Evolutionary conservation across 2,888 invertebrate species (phyloP).

Genomic region (Cactoblastis cactorum): DNA sequence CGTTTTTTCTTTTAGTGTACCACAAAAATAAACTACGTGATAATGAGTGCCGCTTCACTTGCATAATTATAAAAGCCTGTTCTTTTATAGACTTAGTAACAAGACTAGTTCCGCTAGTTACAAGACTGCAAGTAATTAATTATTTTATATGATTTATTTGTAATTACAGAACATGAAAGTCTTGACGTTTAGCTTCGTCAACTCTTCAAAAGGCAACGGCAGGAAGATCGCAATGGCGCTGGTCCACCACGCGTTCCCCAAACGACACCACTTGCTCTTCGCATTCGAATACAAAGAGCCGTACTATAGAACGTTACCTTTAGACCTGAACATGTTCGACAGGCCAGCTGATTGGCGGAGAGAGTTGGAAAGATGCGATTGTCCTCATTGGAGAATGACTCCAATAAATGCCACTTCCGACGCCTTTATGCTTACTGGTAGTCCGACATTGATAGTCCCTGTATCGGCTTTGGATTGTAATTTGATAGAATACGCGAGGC

Average conservation of each 20-base stretch:
- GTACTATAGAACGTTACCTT: conserved; percentile 67
- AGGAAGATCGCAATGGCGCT: conserved; percentile 89
- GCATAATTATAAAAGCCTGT: too few relatives aligned
- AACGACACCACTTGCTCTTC: conserved; percentile 91
- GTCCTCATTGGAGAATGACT: conserved; percentile 74
- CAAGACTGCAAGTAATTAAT: too few relatives aligned
- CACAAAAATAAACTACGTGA: too few relatives aligned
- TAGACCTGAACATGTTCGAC: conserved; percentile 73
- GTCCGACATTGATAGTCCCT: conserved; percentile 88
- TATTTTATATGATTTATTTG: too few relatives aligned
- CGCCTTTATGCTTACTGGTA: conserved; percentile 84
- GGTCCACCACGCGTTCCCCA: conserved; percentile 92
- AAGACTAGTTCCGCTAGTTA: too few relatives aligned
- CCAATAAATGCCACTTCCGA: conserved; percentile 85
- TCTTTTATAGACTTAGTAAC: too few relatives aligned
- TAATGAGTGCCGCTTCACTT: too few relatives aligned
- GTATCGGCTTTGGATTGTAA: conserved; percentile 84
- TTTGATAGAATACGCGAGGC: conserved; percentile 83
- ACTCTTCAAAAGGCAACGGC: conserved; percentile 88
- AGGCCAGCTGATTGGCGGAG: conserved; percentile 84
- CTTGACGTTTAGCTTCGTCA: conserved; percentile 92
- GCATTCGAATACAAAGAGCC: conserved; percentile 89
- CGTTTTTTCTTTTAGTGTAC: too few relatives aligned
- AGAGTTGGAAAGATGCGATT: conserved; percentile 81
- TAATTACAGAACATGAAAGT: conserved; percentile 91